Evolutionary conservation across 1,140 invertebrate genomes (phyloP).

Genomic region (Drosophila pachea): DNA sequence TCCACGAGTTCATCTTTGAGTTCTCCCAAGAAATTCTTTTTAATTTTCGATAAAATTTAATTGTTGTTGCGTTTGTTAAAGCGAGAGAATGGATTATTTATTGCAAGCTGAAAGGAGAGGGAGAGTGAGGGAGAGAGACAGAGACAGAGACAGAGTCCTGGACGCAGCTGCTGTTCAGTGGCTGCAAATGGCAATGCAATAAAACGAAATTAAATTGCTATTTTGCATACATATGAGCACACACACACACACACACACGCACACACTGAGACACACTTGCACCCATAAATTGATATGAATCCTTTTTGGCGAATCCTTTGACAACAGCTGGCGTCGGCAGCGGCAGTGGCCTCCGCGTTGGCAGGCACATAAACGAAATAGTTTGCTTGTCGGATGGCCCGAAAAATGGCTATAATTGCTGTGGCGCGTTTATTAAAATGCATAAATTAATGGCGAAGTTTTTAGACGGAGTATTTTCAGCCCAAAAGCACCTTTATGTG

Average conservation of each 20-base stretch:
- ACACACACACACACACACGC: conserved; percentile 28
- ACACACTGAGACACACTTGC: conserved; percentile 11
- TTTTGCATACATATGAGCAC: conserved; percentile 65
- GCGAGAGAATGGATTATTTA: no score
- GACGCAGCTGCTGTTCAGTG: conserved; percentile 66
- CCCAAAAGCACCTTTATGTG: not conserved
- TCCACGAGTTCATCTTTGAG: no score
- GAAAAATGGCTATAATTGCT: conserved; percentile 60
- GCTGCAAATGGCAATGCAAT: conserved; percentile 74
- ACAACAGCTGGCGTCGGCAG: conserved; percentile 59
- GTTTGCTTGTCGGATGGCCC: conserved; percentile 42
- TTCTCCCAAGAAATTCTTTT: no score
- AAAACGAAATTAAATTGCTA: conserved; percentile 77
- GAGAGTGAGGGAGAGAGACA: no score
- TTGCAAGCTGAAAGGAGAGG: no score
- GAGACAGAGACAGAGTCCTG: no score
- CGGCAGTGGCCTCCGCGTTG: conserved; percentile 9
- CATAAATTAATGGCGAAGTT: conserved; percentile 68
- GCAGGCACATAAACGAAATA: conserved; percentile 43
- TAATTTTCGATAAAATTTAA: no score
- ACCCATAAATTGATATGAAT: conserved; percentile 56
- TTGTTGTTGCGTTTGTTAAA: no score
- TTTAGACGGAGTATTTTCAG: conserved; percentile 3
- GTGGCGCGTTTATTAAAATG: conserved; percentile 70
- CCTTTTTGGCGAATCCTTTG: conserved; percentile 68